Evolutionary conservation across 2,888 invertebrate species (phyloP).

Genomic region (Blastobasis adustella): DNA sequence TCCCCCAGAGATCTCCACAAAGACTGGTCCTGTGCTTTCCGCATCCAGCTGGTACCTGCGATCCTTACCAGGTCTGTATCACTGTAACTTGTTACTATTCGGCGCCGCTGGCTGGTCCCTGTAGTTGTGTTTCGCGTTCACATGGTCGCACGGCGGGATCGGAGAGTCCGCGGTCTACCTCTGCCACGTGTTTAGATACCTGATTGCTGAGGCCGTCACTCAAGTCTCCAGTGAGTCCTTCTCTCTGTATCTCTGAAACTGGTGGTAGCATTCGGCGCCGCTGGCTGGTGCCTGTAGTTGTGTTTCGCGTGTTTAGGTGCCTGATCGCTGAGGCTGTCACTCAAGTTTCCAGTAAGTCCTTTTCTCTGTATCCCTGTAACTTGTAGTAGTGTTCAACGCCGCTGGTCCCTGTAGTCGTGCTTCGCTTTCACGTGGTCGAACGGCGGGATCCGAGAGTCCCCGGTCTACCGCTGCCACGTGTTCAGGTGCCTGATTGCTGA

Average conservation of each 20-base stretch:
- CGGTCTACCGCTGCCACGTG: conserved; percentile 97
- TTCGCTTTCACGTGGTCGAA: conserved; percentile 99
- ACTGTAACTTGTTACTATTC: too few relatives aligned
- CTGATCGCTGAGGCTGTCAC: background rate
- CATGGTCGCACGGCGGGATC: background rate
- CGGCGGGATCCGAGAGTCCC: conserved; percentile 90
- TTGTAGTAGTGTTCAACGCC: conserved; percentile 35
- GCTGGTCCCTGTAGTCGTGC: conserved; percentile 89
- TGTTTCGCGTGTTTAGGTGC: background rate
- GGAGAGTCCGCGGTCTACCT: background rate
- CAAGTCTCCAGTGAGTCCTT: background rate
- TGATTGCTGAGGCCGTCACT: background rate
- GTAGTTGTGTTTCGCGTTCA: background rate
- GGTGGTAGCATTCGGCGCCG: too few relatives aligned
- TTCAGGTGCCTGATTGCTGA: conserved; percentile 96
- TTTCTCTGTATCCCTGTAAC: too few relatives aligned
- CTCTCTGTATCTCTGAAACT: too few relatives aligned
- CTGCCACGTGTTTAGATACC: background rate
- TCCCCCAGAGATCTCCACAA: too few relatives aligned
- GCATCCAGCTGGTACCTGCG: too few relatives aligned
- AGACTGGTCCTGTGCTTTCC: too few relatives aligned
- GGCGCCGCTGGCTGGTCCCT: too few relatives aligned
- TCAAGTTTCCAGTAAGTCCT: too few relatives aligned
- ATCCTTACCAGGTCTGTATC: too few relatives aligned
- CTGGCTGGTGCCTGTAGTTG: background rate